These are phyloP conservation scores for Euthynnus affinis DNA, from an alignment of 2,797 vertebrate species.

Conservation along the genomic window DNA sequence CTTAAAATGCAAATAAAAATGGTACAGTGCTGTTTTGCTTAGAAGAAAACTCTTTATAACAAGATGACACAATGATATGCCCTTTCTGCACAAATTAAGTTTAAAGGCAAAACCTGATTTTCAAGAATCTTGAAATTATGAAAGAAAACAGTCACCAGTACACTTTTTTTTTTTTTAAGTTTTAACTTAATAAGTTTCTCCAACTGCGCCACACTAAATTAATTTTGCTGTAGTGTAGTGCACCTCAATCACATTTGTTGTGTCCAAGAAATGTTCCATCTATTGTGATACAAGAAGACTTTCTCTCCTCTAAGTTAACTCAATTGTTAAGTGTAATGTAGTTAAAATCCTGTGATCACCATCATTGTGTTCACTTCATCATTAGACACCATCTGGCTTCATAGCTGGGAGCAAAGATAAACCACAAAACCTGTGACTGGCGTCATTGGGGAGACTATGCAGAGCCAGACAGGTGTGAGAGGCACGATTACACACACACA, in stretches of 20 bases:
- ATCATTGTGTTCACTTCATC: constrained; percentile 6
- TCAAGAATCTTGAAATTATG: no score
- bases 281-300: not conserved
- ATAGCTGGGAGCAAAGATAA: constrained; percentile 21
- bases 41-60: no score
- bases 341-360: not conserved
- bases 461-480: constrained; percentile 50
- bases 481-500: constrained; percentile 4
- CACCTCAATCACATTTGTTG: not conserved
- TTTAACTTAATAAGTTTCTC: no score
- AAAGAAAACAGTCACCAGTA: no score
- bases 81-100: no score
- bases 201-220: no score
- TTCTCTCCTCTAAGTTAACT: not conserved
- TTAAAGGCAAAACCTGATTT: no score
- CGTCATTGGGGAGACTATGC: constrained; percentile 1
- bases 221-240: not conserved
- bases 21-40: no score
- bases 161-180: no score
- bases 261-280: not conserved
- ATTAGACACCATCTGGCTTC: constrained; percentile 5
- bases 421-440: constrained; percentile 12
- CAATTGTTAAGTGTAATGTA: not conserved
- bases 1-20: no score
- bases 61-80: no score